phyloP scores from a whole-genome alignment of 2,113 vertebrate species.

The chimpanzee (Pan troglodytes) region DNA sequence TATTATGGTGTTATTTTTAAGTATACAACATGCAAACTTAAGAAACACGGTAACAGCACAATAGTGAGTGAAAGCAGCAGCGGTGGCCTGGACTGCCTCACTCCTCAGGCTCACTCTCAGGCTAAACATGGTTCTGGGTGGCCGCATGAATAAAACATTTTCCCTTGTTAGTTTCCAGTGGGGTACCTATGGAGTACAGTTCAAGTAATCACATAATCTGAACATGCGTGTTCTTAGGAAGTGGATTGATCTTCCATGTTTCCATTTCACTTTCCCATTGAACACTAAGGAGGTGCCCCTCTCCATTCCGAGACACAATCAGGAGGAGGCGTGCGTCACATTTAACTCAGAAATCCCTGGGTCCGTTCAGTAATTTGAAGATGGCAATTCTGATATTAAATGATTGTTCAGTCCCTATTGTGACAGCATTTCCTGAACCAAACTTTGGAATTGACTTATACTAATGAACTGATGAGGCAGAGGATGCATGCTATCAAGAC shows the following conservation, averaged over 20 bases:
- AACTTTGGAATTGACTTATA: background rate
- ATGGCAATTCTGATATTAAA: background rate
- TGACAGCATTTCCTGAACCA: slow-evolving; percentile 31
- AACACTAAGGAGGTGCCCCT: background rate
- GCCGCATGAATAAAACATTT: background rate
- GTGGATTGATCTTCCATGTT: background rate
- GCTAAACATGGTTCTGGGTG: background rate
- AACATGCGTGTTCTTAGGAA: background rate
- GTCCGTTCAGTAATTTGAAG: background rate
- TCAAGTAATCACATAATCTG: background rate
- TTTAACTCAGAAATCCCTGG: background rate
- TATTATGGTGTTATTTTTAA: background rate
- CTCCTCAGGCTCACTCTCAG: background rate
- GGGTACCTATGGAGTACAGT: background rate
- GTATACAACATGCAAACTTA: background rate
- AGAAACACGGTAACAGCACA: background rate
- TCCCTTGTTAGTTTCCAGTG: background rate
- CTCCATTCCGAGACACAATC: background rate
- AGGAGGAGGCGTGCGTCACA: background rate
- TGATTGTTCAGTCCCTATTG: background rate
- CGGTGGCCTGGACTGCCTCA: background rate
- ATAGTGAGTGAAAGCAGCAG: background rate
- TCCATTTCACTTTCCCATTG: background rate
- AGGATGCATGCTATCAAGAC: background rate
- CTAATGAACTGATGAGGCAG: background rate